Base-by-base conservation (phyloP, 1,140 invertebrate species). In the Camponotus pennsylvanicus region DNA sequence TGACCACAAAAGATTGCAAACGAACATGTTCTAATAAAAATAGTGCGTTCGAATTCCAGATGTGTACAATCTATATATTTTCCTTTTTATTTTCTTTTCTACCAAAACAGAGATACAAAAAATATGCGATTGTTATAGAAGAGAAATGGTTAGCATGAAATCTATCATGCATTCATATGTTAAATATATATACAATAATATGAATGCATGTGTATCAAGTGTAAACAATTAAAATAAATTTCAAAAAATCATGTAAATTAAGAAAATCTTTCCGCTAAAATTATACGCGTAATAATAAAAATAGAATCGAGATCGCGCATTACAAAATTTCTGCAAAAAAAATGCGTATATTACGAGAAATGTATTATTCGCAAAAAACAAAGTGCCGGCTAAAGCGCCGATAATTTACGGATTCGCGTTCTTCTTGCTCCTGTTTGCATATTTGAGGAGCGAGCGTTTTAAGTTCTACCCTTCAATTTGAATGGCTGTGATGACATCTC, bases 381-480 rank as follows among this genome's bases (percentile, higher is more conserved):
- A 77, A 40, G 57, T 34, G 2, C 1, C 8, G 1, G 32, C 3
- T 45, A 27, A 37, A n/a, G 13, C 34, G 34, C 3, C 52, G 40
- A 7, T 71, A 42, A 71, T 59, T 42, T 21, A 27, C 37, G 37
- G 66, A 42, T 45, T 42, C 27, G 11, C 67, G 9, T 45, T 34
- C 0, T 40, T 59, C 21, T 73, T 69, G 37, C 37, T 61, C 11
- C 15, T 42, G 67, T 21, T 59, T 37, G 78, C 57, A 40, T 37
- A 45, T 61, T 83, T 49, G 57, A 34, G 13, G 69, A 63, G 49
- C 34, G 34, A 61, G 32, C 79, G 40, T 55, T 9, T 80, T 21
- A 83, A 83, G 55, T 83, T 75, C 49, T 18, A 34, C 8, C 55
- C 79, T 57, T 83, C 69, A 75, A 73, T 83, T 83, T 83, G 61